Conservation (phyloP, 2,113 vertebrate species). For the Catharus minimus region DNA sequence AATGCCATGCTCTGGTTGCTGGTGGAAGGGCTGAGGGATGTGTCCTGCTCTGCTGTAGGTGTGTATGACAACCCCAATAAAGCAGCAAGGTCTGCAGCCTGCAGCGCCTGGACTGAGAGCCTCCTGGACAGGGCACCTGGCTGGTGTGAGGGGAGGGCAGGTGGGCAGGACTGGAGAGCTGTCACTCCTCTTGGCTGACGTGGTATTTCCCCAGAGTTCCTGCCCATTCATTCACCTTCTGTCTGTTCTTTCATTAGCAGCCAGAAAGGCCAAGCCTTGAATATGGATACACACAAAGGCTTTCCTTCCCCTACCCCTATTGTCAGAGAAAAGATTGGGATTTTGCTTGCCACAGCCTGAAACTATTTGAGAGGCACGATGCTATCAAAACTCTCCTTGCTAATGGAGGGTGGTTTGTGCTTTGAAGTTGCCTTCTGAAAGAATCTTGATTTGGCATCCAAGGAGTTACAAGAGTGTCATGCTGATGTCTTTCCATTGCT, state of each 20-base stretch:
- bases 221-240: neutral
- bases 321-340: neutral
- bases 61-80: neutral
- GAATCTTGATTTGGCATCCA: neutral
- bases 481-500: neutral
- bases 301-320: neutral
- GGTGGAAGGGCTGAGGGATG: fast-evolving
- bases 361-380: neutral
- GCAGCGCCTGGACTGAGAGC: neutral
- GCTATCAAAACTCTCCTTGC: neutral
- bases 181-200: neutral
- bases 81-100: neutral
- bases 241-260: neutral
- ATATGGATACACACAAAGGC: fast-evolving
- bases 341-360: neutral
- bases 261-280: neutral
- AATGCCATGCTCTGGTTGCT: fast-evolving
- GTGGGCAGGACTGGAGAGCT: neutral
- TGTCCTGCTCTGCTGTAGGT: neutral
- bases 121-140: fast-evolving
- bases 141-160: no score
- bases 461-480: fast-evolving
- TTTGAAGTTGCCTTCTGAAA: neutral
- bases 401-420: neutral
- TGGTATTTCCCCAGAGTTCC: neutral